Percentiles rank a stretch among this genome's conserved stretches.
Conservation (phyloP, 1,140 invertebrate species). For the Drosophila parvula region DNA sequence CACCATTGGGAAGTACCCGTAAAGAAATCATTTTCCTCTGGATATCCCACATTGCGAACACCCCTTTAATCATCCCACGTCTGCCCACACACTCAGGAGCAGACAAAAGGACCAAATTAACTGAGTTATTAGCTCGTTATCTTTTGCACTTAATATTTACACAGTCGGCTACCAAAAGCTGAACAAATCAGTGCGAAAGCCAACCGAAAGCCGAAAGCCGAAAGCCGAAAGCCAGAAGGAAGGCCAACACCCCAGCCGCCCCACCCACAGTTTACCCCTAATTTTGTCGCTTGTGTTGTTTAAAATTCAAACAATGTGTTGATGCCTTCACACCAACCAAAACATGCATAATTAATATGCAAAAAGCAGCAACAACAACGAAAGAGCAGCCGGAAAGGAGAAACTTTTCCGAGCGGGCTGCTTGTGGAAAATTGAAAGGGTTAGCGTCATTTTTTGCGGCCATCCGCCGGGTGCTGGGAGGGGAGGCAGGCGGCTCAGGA, state of each 20-base stretch:
- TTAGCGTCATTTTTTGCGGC: constrained; percentile 66
- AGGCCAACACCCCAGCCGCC: constrained; percentile 1
- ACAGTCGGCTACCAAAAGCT: constrained; percentile 62
- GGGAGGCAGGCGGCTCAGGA: constrained; percentile 11
- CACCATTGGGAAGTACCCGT: background rate
- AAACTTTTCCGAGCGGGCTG: constrained; percentile 62
- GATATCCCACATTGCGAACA: background rate
- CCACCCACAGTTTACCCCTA: constrained; percentile 38
- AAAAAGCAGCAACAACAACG: constrained; percentile 66
- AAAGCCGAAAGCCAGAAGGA: constrained; percentile 13
- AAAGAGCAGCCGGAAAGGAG: constrained; percentile 37
- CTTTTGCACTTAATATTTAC: constrained; percentile 77
- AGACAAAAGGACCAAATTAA: constrained; percentile 46
- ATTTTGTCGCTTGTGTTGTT: constrained; percentile 67
- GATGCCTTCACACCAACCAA: constrained; percentile 82
- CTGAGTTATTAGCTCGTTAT: constrained; percentile 80
- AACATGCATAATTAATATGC: constrained; percentile 84
- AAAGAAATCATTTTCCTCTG: background rate
- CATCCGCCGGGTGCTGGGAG: background rate
- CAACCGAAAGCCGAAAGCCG: constrained; percentile 13
- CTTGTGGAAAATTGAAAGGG: constrained; percentile 76
- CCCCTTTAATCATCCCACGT: background rate
- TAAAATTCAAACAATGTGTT: constrained; percentile 83
- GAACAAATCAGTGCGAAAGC: constrained; percentile 41
- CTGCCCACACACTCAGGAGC: constrained; percentile 1